Percentiles rank a stretch among this genome's conserved stretches.
phyloP scores from a whole-genome alignment of 2,888 invertebrate species.

The Limenitis camilla region DNA sequence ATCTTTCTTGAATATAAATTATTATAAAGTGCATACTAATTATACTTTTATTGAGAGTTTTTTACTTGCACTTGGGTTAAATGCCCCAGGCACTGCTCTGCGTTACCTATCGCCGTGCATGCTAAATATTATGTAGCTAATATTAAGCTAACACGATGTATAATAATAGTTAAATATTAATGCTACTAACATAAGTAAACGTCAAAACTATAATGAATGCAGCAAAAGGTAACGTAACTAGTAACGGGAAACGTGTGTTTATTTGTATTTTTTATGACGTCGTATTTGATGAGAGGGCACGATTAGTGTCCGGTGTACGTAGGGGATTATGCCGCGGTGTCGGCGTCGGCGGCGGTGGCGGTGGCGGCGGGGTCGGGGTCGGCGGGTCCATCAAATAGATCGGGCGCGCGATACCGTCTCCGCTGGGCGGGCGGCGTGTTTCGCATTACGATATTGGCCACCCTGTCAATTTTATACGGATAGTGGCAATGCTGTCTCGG shows the following conservation, averaged over 20 bases:
- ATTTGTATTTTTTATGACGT: conserved; percentile 22
- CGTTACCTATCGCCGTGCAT: no score
- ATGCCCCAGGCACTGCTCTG: no score
- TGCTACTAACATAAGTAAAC: no score
- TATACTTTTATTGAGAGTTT: no score
- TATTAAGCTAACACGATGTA: no score
- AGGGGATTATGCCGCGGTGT: conserved; percentile 40
- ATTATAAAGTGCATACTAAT: no score
- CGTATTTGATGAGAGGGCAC: conserved; percentile 24
- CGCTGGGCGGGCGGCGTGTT: conserved; percentile 46
- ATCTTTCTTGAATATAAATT: no score
- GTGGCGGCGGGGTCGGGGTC: conserved; percentile 30
- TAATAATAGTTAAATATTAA: no score
- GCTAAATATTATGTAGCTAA: no score
- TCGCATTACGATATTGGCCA: conserved; percentile 64
- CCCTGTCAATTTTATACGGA: conserved; percentile 54
- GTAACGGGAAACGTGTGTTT: conserved; percentile 10
- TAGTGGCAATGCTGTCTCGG: conserved; percentile 27
- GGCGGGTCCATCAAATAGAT: conserved; percentile 68
- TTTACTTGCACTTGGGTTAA: no score
- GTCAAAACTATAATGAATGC: background rate
- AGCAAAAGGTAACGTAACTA: background rate
- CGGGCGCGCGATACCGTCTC: conserved; percentile 54
- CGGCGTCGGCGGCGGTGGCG: conserved; percentile 34
- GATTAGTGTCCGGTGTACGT: conserved; percentile 30